Conservation (phyloP, 37 sponge, comb jelly and placozoan genomes). For the Aphrocallistes beatrix region DNA sequence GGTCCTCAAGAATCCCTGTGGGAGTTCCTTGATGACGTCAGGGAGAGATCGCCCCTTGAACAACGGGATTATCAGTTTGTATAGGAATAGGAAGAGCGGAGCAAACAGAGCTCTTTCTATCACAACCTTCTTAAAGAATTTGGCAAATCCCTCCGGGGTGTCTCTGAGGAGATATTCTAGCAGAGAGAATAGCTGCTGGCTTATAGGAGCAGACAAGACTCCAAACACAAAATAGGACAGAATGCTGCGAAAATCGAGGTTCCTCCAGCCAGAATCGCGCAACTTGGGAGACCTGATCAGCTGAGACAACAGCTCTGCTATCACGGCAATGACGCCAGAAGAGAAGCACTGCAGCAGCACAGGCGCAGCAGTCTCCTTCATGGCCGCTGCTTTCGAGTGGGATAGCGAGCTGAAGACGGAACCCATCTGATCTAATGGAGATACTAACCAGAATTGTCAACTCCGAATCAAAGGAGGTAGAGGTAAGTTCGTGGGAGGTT, state of each 20-base stretch:
- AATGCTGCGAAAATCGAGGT: neutral
- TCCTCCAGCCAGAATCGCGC: neutral
- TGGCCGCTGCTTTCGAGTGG: too few relatives aligned
- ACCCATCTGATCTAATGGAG: too few relatives aligned
- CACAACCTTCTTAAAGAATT: conserved; percentile 14
- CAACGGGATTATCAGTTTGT: neutral
- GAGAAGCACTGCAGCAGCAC: neutral
- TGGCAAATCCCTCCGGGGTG: conserved; percentile 4
- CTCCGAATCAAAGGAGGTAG: too few relatives aligned
- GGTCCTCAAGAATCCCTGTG: neutral
- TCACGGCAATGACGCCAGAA: neutral
- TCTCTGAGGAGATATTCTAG: neutral
- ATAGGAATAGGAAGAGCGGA: neutral
- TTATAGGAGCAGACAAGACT: neutral
- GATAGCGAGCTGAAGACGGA: too few relatives aligned
- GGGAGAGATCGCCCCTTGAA: neutral
- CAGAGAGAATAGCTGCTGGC: neutral
- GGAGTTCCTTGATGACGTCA: conserved; percentile 14
- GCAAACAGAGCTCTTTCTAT: neutral
- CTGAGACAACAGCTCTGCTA: neutral
- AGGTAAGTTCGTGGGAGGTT: too few relatives aligned
- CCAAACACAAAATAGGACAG: neutral
- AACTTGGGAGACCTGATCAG: neutral
- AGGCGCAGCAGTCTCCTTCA: too few relatives aligned
- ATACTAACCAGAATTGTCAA: too few relatives aligned